These are phyloP conservation scores for Ptilodon capucinus DNA, from an alignment of 2,888 invertebrate genomes.

Conservation along the genomic window DNA sequence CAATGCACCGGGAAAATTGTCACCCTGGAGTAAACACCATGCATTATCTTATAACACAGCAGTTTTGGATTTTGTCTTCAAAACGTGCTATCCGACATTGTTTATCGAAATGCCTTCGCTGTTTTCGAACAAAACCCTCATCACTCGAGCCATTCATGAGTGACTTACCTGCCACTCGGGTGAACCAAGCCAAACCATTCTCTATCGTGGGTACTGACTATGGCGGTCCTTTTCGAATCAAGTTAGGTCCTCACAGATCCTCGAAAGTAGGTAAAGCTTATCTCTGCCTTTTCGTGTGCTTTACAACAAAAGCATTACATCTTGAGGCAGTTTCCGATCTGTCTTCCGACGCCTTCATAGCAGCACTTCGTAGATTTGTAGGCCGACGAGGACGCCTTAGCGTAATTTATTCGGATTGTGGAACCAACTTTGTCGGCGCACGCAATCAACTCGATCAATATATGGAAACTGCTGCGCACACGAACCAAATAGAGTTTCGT, in stretches of 20 bases:
- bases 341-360: too few relatives aligned
- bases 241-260: too few relatives aligned
- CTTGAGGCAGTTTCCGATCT: too few relatives aligned
- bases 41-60: not conserved
- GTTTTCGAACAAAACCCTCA: not conserved
- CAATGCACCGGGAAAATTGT: not conserved
- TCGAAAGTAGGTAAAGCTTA: too few relatives aligned
- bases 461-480: not conserved
- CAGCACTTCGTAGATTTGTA: too few relatives aligned
- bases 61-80: not conserved
- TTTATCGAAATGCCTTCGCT: not conserved
- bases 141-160: not conserved
- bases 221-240: too few relatives aligned
- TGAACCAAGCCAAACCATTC: not conserved
- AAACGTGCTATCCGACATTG: not conserved
- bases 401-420: too few relatives aligned
- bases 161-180: not conserved
- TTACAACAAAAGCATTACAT: too few relatives aligned
- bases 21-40: not conserved
- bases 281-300: too few relatives aligned
- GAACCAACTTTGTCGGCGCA: not conserved
- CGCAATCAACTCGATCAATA: not conserved
- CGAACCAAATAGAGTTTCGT: not conserved
- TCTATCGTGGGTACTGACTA: not conserved
- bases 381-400: too few relatives aligned